Evolutionary conservation across 2,113 vertebrate species (phyloP).

Genomic region (Chrysemys picta): DNA sequence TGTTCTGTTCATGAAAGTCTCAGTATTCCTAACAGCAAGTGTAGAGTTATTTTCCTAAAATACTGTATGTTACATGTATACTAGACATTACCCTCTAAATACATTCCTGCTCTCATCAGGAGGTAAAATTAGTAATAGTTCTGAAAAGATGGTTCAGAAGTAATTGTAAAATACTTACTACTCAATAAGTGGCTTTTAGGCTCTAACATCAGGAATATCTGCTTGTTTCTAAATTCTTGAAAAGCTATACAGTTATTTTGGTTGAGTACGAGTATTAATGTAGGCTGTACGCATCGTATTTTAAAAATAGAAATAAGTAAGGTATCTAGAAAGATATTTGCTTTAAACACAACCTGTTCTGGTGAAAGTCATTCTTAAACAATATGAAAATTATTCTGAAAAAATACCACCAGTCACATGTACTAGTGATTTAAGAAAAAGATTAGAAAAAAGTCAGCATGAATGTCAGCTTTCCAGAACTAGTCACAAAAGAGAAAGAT

Average conservation of each 20-base stretch:
- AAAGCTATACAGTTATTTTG: neutral
- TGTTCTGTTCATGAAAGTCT: neutral
- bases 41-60: neutral
- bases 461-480: slow-evolving; percentile 50
- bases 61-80: neutral
- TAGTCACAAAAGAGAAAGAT: slow-evolving; percentile 34
- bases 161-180: neutral
- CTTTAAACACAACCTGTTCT: neutral
- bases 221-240: neutral
- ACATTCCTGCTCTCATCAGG: neutral
- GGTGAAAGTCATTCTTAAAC: slow-evolving; percentile 46
- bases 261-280: neutral
- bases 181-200: neutral
- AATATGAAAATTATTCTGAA: neutral
- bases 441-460: slow-evolving; percentile 14
- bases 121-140: neutral
- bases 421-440: slow-evolving; percentile 45
- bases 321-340: neutral
- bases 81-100: neutral
- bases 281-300: neutral
- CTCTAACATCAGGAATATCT: neutral
- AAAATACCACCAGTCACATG: slow-evolving; percentile 12
- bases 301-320: neutral
- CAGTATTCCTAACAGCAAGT: neutral
- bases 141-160: neutral